Evolutionary conservation across 2,888 invertebrate genomes (phyloP), one percentile per base, ranked within the genome.

Genomic region (Augochlorella aurata): DNA sequence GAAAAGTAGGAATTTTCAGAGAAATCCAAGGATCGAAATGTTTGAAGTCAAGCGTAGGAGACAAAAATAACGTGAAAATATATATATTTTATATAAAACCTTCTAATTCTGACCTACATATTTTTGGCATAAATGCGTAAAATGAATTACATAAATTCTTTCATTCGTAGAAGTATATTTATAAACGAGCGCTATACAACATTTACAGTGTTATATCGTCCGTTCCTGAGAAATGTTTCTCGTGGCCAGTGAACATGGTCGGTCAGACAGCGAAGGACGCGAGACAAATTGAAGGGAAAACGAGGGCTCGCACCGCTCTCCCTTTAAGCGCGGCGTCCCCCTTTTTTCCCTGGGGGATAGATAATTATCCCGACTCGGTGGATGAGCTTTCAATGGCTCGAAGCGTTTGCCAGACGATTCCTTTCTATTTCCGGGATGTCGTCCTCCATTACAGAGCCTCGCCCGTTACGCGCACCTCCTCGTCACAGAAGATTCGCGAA

Each of bases 381-480:
- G 77, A 77, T 49, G 79, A 82, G 83, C 74, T 87, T 88, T 86
- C 84, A 89, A 86, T 90, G 87, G 85, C 86, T 82, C 85, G 85
- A 90, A 90, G 91, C 90, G 90, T 90, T 91, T 90, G 90, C 87
- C 87, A 82, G 81, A 81, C 89, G 85, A 90, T 90, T 90, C 88
- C 88, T 89, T 89, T 89, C 89, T 87, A 90, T 90, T 85, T 86
- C 85, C 85, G 84, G 88, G 87, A 88, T 89, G 21, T 90, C 87
- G 89, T 86, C 82, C 87, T 83, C 87, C 88, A 88, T 90, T 90
- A 89, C 88, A 87, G 85, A 79, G 79, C 21, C 54, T 54, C 54
- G 12, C 54, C 21, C 54, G 54, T 54, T 12, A 12, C 54, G 4
- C 21, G 21, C 38, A 0, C 38, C 12, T 54, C 54, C 12, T 21